phyloP scores from a whole-genome alignment of 2,888 invertebrate genomes.

The Salticus scenicus region DNA sequence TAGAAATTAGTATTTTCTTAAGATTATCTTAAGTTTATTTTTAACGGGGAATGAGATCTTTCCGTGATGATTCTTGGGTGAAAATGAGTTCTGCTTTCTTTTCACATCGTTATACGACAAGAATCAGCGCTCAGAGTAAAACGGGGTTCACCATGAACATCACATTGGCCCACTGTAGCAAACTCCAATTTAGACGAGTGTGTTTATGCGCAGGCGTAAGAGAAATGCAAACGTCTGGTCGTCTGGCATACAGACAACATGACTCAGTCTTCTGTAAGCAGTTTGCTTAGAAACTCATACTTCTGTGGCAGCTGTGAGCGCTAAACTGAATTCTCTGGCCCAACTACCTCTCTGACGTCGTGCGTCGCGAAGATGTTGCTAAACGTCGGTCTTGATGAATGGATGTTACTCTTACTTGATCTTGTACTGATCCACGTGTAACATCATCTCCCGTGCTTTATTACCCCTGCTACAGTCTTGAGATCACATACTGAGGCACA shows the following conservation, averaged over 20 bases:
- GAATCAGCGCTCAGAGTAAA: background rate
- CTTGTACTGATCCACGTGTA: background rate
- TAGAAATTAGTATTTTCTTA: no score
- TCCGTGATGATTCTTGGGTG: slow-evolving; percentile 7
- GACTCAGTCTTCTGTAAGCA: slow-evolving; percentile 2
- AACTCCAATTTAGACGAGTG: background rate
- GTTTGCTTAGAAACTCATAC: slow-evolving; percentile 16
- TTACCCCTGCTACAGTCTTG: no score
- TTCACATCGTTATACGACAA: background rate
- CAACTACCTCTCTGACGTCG: background rate
- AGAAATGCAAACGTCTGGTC: background rate
- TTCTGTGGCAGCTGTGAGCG: slow-evolving; percentile 8
- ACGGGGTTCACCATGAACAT: background rate
- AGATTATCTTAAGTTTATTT: no score
- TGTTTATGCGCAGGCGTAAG: background rate
- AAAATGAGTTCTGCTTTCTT: background rate
- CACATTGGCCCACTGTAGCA: background rate
- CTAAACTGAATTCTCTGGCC: slow-evolving; percentile 26
- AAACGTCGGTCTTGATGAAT: background rate
- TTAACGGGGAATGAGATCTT: no score
- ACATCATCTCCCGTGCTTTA: background rate
- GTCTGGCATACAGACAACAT: background rate
- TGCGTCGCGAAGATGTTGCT: background rate
- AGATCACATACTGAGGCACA: background rate
- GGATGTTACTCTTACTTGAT: background rate